Evolutionary conservation across 2,113 vertebrate genomes (phyloP), one percentile per base, ranked within the genome.

Genomic region (Poeciliopsis occidentalis): DNA sequence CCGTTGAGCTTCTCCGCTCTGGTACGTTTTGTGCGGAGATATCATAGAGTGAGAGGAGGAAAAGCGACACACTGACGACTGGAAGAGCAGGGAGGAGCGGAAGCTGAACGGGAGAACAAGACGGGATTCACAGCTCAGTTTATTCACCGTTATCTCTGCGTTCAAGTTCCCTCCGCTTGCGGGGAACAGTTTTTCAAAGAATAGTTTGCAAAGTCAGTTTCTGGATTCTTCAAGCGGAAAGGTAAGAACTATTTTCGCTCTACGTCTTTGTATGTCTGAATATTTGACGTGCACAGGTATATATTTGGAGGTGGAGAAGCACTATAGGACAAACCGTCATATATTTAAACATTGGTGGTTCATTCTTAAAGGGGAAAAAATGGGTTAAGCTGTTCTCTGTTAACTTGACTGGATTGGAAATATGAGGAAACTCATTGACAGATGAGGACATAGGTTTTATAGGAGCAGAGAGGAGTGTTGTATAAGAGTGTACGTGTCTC

Each of bases 11-110:
- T 22, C 5, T 19, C 61, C 1, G 29, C 1, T 47, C 65, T 70
- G 30, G 73, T 62, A 76, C 75, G 75, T 47, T 60, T 10, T 60
- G 71, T 80, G 62, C 44, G 60, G 70, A 76, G 60, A 30, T 39
- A 62, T 34, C 71, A 64, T 3, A 27, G 29, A 71, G 62, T 72
- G 29, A 70, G 62, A 67, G 61, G 83, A 72, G 29, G 30, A 41
- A 69, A 69, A 72, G 67, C 8, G 71, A 47, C 4, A 57, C 67
- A 0, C 10, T n/a, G 51, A 41, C 2, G 22, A 30, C 1, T 24
- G 11, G 11, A 60, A 31, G n/a, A 37, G 3, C 27, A 8, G 39
- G 22, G 51, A 67, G 71, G 37, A 39, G 54, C 67, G 0, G 67
- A 41, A 12, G 10, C 26, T 31, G 6, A 8, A 5, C 32, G 1